phyloP scores from a whole-genome alignment of 2,113 vertebrate genomes.

The Psittacara wagleri region DNA sequence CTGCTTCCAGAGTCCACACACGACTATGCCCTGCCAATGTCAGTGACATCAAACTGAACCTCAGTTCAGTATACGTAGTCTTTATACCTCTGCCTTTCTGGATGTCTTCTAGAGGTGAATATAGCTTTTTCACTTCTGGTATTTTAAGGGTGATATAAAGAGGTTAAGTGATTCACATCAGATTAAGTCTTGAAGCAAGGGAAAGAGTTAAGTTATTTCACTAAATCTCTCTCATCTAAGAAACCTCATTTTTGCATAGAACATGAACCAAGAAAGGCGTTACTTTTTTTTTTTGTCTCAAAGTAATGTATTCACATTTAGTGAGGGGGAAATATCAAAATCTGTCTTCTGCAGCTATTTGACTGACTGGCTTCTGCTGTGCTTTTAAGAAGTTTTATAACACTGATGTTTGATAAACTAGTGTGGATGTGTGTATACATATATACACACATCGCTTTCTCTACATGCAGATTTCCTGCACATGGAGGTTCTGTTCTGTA shows the following conservation, averaged over 20 bases:
- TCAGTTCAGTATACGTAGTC: neutral
- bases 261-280: conserved; percentile 21
- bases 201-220: neutral
- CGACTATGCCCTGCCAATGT: neutral
- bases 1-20: neutral
- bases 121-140: neutral
- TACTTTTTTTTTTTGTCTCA: conserved; percentile 37
- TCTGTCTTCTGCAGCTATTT: conserved; percentile 24
- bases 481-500: neutral
- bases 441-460: neutral
- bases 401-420: conserved; percentile 24
- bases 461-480: neutral
- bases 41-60: neutral
- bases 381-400: conserved; percentile 30
- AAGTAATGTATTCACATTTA: conserved; percentile 30
- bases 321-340: conserved; percentile 13
- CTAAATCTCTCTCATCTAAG: neutral
- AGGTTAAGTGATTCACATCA: conserved; percentile 1
- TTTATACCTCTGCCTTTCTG: neutral
- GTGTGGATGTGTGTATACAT: neutral
- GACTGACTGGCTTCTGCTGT: conserved; percentile 56
- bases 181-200: neutral
- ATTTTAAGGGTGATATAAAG: neutral
- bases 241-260: conserved; percentile 38
- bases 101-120: neutral